A percentile compares a stretch with the other conserved stretches of the same genome.
Evolutionary conservation across 2,797 vertebrate species (phyloP).

Genomic region (Propithecus perrieri): DNA sequence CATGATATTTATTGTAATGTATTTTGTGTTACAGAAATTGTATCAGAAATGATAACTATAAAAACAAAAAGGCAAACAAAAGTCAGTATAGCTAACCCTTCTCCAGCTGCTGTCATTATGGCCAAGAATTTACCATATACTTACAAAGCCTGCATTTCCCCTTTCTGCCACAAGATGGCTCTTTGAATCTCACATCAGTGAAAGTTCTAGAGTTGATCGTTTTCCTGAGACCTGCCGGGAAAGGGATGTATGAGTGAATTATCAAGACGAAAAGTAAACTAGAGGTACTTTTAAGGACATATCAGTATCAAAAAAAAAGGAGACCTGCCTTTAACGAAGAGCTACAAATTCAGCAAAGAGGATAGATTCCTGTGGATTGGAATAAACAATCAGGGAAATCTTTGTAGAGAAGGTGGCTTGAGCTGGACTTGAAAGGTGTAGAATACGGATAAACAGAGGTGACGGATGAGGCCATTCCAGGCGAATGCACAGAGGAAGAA

Average conservation of each 20-base stretch:
- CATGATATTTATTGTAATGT: neutral
- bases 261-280: conserved; percentile 23
- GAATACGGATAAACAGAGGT: neutral
- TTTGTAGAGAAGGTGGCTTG: neutral
- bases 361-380: neutral
- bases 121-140: neutral
- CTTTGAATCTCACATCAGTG: neutral
- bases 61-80: neutral
- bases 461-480: neutral
- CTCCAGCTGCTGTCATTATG: neutral
- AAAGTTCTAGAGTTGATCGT: conserved; percentile 10
- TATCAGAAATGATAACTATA: neutral
- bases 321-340: neutral
- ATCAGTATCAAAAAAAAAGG: neutral
- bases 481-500: neutral
- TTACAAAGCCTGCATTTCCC: neutral
- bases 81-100: neutral
- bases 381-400: neutral
- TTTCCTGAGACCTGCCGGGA: neutral
- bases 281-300: neutral
- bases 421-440: neutral
- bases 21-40: neutral
- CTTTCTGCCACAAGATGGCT: conserved; percentile 58
- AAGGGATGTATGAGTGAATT: neutral
- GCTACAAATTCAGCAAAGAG: neutral